Evolutionary conservation across 2,113 vertebrate genomes (phyloP).

Genomic region (Hypomesus transpacificus): DNA sequence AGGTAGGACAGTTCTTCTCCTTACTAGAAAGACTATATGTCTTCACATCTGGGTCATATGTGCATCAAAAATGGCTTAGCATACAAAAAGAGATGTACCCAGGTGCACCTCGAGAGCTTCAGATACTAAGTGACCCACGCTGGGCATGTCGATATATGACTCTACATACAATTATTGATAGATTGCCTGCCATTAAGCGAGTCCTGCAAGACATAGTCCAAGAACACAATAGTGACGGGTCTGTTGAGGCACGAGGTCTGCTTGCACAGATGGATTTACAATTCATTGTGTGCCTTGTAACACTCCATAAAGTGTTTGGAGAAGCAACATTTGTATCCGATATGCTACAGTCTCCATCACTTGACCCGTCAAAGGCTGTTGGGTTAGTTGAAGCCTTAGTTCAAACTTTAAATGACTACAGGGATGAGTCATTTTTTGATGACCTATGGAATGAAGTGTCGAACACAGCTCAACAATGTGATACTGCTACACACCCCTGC

Average conservation of each 20-base stretch:
- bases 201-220: slow-evolving; percentile 20
- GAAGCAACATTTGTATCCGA: slow-evolving; percentile 15
- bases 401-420: too few species aligned
- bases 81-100: slow-evolving; percentile 4
- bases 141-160: slow-evolving; percentile 23
- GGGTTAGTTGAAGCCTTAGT: too few species aligned
- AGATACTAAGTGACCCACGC: slow-evolving; percentile 10
- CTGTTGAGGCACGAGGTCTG: slow-evolving; percentile 14
- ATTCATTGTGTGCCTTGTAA: slow-evolving; percentile 22
- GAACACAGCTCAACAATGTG: too few species aligned
- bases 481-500: too few species aligned
- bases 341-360: neutral
- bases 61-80: slow-evolving; percentile 18
- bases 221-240: slow-evolving; percentile 9
- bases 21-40: slow-evolving; percentile 11
- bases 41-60: slow-evolving; percentile 15
- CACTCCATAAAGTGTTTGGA: slow-evolving; percentile 19
- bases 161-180: slow-evolving; percentile 16
- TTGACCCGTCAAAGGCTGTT: too few species aligned
- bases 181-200: slow-evolving; percentile 19
- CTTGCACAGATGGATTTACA: slow-evolving; percentile 9
- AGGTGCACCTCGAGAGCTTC: slow-evolving; percentile 12
- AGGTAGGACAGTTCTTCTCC: slow-evolving; percentile 4
- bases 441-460: too few species aligned
- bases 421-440: too few species aligned